A percentile compares a stretch with the other conserved stretches of the same genome.
Conservation (phyloP, 1,140 invertebrate species). For the Temnothorax curvispinosus region DNA sequence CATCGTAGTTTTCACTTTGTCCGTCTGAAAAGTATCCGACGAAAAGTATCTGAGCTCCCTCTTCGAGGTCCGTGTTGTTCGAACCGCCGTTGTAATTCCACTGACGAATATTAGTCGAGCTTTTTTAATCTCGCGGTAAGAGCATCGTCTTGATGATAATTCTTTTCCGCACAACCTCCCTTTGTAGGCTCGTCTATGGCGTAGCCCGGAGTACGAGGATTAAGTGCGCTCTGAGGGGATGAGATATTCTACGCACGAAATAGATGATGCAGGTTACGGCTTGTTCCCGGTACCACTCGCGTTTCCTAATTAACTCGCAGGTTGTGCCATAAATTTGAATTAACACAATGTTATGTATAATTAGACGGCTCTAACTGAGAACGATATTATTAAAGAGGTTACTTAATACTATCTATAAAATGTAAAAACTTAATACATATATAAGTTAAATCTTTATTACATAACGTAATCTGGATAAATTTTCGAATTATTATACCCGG, state of each 20-base stretch:
- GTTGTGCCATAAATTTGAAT: conserved; percentile 21
- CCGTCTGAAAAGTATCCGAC: conserved; percentile 48
- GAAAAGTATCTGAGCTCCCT: conserved; percentile 36
- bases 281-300: neutral
- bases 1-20: conserved; percentile 51
- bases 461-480: neutral
- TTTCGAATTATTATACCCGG: neutral
- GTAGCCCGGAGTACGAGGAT: neutral
- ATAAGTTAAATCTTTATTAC: neutral
- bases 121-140: conserved; percentile 61
- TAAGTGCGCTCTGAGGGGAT: conserved; percentile 26
- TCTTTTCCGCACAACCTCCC: conserved; percentile 23
- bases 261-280: conserved; percentile 12
- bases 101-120: conserved; percentile 71
- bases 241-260: conserved; percentile 45
- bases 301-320: conserved; percentile 45
- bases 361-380: neutral
- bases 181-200: neutral
- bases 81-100: conserved; percentile 42
- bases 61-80: conserved; percentile 4
- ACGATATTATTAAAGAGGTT: conserved; percentile 12
- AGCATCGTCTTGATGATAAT: conserved; percentile 48
- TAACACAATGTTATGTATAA: neutral
- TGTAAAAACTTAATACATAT: neutral
- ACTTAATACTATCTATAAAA: neutral